A percentile compares a stretch with the other conserved stretches of the same genome.
Conservation (phyloP, 2,113 vertebrate species). For the Oenanthe melanoleuca region DNA sequence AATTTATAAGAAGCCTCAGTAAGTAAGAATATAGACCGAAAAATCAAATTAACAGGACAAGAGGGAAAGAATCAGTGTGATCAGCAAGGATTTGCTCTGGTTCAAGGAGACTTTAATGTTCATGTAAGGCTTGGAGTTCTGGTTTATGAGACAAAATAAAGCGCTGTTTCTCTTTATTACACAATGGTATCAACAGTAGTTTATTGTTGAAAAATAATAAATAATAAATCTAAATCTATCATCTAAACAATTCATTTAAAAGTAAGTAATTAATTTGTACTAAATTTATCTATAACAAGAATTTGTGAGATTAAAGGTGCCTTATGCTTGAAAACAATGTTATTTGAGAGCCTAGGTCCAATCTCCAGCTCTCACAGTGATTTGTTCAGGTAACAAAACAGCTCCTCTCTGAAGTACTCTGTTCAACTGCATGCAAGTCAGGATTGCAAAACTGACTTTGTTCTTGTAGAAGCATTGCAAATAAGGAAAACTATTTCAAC, state of each 20-base stretch:
- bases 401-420: background rate
- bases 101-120: background rate
- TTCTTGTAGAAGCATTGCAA: background rate
- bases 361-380: background rate
- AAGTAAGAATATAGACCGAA: background rate
- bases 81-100: background rate
- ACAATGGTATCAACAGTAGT: background rate
- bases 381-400: background rate
- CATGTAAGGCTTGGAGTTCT: background rate
- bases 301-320: background rate
- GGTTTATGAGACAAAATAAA: background rate
- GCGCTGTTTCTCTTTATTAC: background rate
- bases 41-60: background rate
- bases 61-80: background rate
- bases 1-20: background rate
- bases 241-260: background rate
- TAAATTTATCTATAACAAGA: background rate
- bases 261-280: background rate
- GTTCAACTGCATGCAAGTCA: background rate
- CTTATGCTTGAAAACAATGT: background rate
- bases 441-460: conserved; percentile 20
- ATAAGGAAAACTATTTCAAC: conserved; percentile 17
- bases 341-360: background rate
- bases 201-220: background rate
- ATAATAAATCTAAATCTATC: background rate